Evolutionary conservation across 2,888 invertebrate species (phyloP).

Genomic region (Drosophila longiperda): DNA sequence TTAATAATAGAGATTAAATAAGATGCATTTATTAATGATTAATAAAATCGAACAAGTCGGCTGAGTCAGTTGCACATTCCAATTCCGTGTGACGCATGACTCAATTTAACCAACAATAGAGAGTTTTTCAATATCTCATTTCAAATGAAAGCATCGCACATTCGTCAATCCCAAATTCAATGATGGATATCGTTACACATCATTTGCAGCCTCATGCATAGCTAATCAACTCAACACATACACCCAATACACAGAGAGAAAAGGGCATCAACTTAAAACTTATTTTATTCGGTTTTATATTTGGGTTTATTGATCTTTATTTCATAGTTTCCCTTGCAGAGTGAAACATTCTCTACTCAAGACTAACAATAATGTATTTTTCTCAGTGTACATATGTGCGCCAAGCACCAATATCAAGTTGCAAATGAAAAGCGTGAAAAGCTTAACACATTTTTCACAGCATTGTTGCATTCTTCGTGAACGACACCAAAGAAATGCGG

Average conservation of each 20-base stretch:
- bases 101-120: constrained; percentile 23
- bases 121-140: not conserved
- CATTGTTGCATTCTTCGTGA: constrained; percentile 42
- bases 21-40: constrained; percentile 63
- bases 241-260: constrained; percentile 5
- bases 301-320: not conserved
- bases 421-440: constrained; percentile 45
- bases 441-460: constrained; percentile 37
- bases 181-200: constrained; percentile 53
- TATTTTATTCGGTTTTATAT: not conserved
- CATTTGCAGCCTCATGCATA: constrained; percentile 66
- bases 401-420: constrained; percentile 17
- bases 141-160: constrained; percentile 46
- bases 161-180: constrained; percentile 52
- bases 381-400: constrained; percentile 6
- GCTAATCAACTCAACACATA: constrained; percentile 41
- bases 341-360: not conserved
- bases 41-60: constrained; percentile 43
- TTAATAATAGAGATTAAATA: constrained; percentile 54
- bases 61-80: constrained; percentile 54
- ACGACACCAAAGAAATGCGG: constrained; percentile 48
- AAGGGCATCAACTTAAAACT: not conserved
- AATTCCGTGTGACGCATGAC: constrained; percentile 25
- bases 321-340: not conserved
- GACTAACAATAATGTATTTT: not conserved